Percentiles rank a stretch among this genome's conserved stretches.
phyloP scores from a whole-genome alignment of 2,797 vertebrate species.

The Oreochromis grahami region DNA sequence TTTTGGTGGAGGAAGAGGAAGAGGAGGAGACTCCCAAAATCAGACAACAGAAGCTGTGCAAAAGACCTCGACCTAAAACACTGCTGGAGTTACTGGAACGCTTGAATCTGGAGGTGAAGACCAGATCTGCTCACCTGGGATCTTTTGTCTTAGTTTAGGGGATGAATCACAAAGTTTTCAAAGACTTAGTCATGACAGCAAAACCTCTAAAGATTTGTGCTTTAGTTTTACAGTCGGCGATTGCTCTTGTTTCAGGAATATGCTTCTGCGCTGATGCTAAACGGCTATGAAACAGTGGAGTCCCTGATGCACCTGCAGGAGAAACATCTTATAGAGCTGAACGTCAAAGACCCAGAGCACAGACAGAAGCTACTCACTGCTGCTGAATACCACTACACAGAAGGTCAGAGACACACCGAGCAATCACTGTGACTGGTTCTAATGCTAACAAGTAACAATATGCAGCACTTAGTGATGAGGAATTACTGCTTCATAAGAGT shows the following conservation, averaged over 20 bases:
- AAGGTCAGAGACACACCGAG: slow-evolving; percentile 57
- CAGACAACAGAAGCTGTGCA: slow-evolving; percentile 77
- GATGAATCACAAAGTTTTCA: background rate
- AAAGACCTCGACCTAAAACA: slow-evolving; percentile 80
- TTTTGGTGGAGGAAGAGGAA: slow-evolving; percentile 80
- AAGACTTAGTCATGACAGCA: background rate
- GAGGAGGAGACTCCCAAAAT: slow-evolving; percentile 77
- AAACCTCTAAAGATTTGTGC: background rate
- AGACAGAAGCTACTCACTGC: slow-evolving; percentile 83
- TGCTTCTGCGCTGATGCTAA: slow-evolving; percentile 86
- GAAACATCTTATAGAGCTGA: slow-evolving; percentile 93
- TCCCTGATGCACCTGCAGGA: slow-evolving; percentile 91
- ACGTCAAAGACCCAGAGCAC: slow-evolving; percentile 87
- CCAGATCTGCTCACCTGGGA: background rate
- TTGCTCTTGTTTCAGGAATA: slow-evolving; percentile 80
- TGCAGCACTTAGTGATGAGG: background rate
- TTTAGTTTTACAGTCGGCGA: background rate
- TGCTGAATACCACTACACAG: slow-evolving; percentile 81
- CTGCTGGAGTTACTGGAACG: slow-evolving; percentile 87
- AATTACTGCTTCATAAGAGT: background rate
- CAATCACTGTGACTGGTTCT: background rate
- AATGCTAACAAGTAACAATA: background rate
- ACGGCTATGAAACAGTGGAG: slow-evolving; percentile 92
- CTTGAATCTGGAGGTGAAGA: slow-evolving; percentile 87
- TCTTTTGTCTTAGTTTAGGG: background rate